Evolutionary conservation across 1,140 invertebrate genomes (phyloP).

Genomic region (Uloborus diversus): DNA sequence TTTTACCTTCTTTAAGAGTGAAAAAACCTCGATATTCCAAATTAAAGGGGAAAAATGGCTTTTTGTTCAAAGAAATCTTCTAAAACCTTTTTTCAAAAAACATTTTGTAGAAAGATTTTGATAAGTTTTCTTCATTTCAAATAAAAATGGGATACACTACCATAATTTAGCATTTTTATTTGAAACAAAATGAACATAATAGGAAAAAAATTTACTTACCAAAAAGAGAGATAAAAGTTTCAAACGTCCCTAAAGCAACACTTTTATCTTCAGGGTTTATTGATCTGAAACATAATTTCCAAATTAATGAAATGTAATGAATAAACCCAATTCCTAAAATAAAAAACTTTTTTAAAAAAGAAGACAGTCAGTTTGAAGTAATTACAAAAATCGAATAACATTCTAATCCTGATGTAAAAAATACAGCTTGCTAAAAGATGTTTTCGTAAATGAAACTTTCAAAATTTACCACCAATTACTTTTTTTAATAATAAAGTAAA

Average conservation of each 20-base stretch:
- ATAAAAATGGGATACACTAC: too few species aligned
- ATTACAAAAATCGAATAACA: neutral
- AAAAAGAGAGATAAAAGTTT: slow-evolving; percentile 34
- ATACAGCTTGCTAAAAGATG: neutral
- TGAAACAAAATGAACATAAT: neutral
- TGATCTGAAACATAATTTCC: slow-evolving; percentile 18
- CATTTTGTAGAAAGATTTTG: too few species aligned
- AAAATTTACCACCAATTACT: too few species aligned
- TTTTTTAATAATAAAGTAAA: too few species aligned
- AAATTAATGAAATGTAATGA: neutral
- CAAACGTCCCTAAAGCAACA: slow-evolving; percentile 25
- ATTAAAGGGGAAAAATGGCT: too few species aligned
- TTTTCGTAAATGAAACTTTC: neutral
- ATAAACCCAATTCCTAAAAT: neutral
- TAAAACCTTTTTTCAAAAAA: too few species aligned
- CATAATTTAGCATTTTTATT: too few species aligned
- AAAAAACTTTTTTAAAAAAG: neutral
- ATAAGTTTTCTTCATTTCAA: too few species aligned
- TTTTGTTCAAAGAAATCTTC: too few species aligned
- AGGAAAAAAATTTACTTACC: slow-evolving; percentile 11
- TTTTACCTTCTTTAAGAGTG: too few species aligned
- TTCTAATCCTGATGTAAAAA: neutral
- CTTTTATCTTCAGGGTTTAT: slow-evolving; percentile 48
- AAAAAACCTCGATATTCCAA: too few species aligned
- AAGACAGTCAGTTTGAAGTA: neutral